Base-by-base conservation (phyloP, 1,140 invertebrate genomes). In the Harlomillsia oculata region DNA sequence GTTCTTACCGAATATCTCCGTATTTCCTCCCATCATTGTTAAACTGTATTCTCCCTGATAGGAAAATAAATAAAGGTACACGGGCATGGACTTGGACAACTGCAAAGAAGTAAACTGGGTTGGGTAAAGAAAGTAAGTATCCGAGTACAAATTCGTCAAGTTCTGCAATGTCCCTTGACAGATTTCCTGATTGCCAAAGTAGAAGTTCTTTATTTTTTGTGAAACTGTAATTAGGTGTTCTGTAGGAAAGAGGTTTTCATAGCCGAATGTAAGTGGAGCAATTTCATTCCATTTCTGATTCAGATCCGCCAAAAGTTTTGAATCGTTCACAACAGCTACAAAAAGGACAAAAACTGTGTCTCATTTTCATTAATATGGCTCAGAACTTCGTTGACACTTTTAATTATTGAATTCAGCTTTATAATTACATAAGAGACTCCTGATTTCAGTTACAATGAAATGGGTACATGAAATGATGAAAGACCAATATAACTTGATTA, bases 81-180 rank as follows among this genome's bases (percentile, higher is more conserved):
- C 56, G 6, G 48, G 40, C 14, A 18, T 11, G 16, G 36, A 25
- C 25, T 52, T 52, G 6, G 56, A 2, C 9, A 13, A n/a, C 2
- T 26, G 23, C 8, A 58, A 30, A 6, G 49, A 40, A 5, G 49
- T 29, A 14, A 32, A 29, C 20, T 30, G 39, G 29, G 26, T 20
- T 30, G 48, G 48, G 20, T 50, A 39, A 6, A 41, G 32, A 41
- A 58, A 58, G 14, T 44, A 50, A 18, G 26, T 18, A 40, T 58
- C 56, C 16, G 48, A 52, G 34, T 58, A 58, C 13, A 58, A 46
- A 46, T 58, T 52, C 11, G 56, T 58, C 23, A 58, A 20, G 20
- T 58, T 58, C 16, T 43, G 25, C 6, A 26, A 29, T 0, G 48
- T 58, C 4, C 18, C 30, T 29, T 8, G 13, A 11, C 34, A 40